phyloP scores from a whole-genome alignment of 2,797 vertebrate genomes.

The Oceanodroma leucorhoa region DNA sequence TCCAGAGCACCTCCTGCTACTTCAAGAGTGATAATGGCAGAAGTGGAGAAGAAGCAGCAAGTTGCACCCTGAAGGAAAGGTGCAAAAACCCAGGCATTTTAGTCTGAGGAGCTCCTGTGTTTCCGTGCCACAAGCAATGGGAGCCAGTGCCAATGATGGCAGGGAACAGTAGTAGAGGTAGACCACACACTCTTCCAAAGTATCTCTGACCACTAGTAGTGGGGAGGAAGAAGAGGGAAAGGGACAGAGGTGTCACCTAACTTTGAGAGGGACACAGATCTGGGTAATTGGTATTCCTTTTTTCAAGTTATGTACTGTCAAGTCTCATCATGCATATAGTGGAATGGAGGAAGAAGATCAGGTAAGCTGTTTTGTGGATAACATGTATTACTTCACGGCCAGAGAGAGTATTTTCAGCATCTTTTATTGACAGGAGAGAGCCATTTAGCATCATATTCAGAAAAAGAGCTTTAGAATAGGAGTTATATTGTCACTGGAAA shows the following conservation, averaged over 20 bases:
- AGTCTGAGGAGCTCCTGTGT: neutral
- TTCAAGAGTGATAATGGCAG: neutral
- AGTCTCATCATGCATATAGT: neutral
- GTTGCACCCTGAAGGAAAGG: neutral
- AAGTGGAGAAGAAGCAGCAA: neutral
- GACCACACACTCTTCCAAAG: neutral
- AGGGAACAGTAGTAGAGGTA: neutral
- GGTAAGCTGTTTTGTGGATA: neutral
- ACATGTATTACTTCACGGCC: neutral
- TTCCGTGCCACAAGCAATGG: neutral
- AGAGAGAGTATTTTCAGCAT: neutral
- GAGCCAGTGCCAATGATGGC: neutral
- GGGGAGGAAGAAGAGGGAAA: neutral
- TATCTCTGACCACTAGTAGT: neutral
- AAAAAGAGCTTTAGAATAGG: neutral
- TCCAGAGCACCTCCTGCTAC: too few species aligned
- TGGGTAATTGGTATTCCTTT: neutral
- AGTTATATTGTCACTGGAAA: neutral
- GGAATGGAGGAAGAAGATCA: neutral
- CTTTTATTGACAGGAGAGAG: neutral
- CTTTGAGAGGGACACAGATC: neutral
- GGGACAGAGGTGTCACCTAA: neutral
- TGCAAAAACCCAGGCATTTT: neutral
- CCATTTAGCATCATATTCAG: neutral
- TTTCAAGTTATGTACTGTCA: neutral